Evolutionary conservation across 2,888 invertebrate species (phyloP).

Genomic region (Synergus umbraculus): DNA sequence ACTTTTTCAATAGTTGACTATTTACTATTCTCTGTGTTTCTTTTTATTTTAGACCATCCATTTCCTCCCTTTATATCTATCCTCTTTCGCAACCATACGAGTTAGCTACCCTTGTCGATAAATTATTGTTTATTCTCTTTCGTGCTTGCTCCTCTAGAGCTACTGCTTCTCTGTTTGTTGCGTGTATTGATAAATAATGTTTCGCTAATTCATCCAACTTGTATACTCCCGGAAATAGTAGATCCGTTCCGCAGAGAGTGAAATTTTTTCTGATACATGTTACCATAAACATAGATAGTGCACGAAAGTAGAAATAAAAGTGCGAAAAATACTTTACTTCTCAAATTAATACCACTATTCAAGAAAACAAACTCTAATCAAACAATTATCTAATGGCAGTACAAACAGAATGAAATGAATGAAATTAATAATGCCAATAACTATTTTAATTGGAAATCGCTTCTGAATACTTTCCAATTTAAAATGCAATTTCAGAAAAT

Average conservation of each 20-base stretch:
- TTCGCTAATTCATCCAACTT: conserved; percentile 34
- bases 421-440: neutral
- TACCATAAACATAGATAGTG: neutral
- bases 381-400: too few relatives aligned
- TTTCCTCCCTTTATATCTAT: conserved; percentile 48
- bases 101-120: conserved; percentile 51
- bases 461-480: neutral
- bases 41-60: conserved; percentile 41
- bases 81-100: conserved; percentile 46
- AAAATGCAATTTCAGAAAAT: neutral
- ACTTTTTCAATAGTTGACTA: neutral
- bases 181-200: conserved; percentile 38
- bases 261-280: neutral
- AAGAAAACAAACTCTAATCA: too few relatives aligned
- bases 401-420: too few relatives aligned
- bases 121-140: conserved; percentile 61
- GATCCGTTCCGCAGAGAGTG: neutral
- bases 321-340: neutral
- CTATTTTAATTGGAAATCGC: neutral
- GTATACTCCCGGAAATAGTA: conserved; percentile 10
- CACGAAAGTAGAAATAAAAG: neutral
- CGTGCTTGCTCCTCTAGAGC: conserved; percentile 46
- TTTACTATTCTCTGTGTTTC: neutral
- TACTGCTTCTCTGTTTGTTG: conserved; percentile 40
- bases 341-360: neutral